A percentile compares a stretch with the other conserved stretches of the same genome.
Evolutionary conservation across 2,797 vertebrate genomes (phyloP).

Genomic region (Dicrostonyx torquatus): DNA sequence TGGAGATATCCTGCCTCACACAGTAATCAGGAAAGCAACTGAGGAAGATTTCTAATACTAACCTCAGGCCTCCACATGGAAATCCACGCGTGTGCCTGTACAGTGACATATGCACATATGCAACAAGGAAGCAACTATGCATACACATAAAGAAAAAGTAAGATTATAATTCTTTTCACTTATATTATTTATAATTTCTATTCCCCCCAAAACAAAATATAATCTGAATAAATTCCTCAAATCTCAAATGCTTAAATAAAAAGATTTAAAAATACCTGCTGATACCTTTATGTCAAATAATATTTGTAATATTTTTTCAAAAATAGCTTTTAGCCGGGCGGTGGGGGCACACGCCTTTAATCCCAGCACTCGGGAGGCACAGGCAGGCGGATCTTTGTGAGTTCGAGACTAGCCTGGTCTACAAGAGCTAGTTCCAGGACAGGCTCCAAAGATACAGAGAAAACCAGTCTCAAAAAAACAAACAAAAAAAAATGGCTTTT

Average conservation of each 20-base stretch:
- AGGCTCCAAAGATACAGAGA: no score
- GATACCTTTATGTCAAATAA: background rate
- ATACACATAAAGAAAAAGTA: background rate
- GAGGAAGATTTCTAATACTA: background rate
- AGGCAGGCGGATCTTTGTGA: no score
- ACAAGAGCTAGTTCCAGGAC: no score
- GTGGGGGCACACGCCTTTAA: no score
- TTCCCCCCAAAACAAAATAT: background rate
- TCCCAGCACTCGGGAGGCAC: no score
- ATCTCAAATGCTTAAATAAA: constrained; percentile 23
- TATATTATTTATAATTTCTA: background rate
- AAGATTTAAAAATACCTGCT: background rate
- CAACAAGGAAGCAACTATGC: background rate
- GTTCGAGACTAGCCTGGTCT: no score
- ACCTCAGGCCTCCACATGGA: background rate
- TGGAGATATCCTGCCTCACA: background rate
- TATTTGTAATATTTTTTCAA: background rate
- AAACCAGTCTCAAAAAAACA: no score
- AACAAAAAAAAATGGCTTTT: background rate
- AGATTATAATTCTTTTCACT: background rate
- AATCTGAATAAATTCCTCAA: background rate
- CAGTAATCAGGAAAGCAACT: background rate
- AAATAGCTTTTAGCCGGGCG: no score
- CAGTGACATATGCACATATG: background rate
- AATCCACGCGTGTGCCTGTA: background rate